A percentile compares a stretch with the other conserved stretches of the same genome.
Evolutionary conservation across 2,113 vertebrate genomes (phyloP).

Genomic region (Chloropsis hardwickii): DNA sequence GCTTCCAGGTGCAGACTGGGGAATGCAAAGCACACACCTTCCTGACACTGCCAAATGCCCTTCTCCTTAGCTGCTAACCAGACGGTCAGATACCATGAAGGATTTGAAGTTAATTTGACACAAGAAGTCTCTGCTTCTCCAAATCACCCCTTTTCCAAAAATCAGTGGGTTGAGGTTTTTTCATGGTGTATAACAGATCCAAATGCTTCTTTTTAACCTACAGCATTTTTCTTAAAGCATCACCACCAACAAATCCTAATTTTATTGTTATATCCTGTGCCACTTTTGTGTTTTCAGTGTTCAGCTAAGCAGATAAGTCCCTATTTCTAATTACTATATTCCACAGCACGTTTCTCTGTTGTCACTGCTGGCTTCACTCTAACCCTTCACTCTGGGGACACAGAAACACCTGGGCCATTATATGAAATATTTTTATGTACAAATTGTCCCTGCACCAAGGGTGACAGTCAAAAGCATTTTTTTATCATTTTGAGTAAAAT

Average conservation of each 20-base stretch:
- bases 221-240: neutral
- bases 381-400: neutral
- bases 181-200: neutral
- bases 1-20: neutral
- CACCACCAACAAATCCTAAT: neutral
- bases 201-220: neutral
- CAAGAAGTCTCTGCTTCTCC: neutral
- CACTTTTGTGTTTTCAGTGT: neutral
- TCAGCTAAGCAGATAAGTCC: neutral
- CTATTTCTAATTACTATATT: neutral
- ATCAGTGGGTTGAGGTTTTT: fast-evolving
- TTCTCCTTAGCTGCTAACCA: neutral
- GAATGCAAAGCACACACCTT: neutral
- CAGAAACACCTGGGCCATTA: neutral
- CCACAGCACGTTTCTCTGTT: neutral
- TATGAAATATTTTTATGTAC: neutral
- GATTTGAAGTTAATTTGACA: neutral
- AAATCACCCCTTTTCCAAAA: neutral
- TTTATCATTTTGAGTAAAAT: neutral
- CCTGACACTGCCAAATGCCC: neutral
- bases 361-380: neutral
- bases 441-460: neutral
- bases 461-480: neutral
- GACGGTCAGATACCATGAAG: neutral
- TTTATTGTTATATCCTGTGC: neutral